Evolutionary conservation across 2,113 vertebrate genomes (phyloP).

Genomic region (Tachuris rubrigastra): DNA sequence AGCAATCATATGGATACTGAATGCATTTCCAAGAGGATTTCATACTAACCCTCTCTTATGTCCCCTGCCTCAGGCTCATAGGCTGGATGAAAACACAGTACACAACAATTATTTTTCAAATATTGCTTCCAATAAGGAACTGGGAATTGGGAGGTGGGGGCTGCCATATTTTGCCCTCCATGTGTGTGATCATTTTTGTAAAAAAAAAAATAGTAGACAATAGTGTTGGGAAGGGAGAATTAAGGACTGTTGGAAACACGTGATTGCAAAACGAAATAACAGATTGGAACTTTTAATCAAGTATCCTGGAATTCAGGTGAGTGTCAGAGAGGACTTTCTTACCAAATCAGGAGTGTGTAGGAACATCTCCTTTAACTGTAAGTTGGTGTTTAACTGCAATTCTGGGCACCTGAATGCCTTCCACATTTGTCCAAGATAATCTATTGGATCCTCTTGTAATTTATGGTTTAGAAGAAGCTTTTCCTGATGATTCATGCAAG

Average conservation of each 20-base stretch:
- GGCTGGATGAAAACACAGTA: constrained; percentile 50
- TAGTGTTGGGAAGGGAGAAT: constrained; percentile 1
- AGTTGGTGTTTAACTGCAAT: neutral
- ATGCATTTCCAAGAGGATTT: constrained; percentile 50
- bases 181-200: neutral
- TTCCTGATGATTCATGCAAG: neutral
- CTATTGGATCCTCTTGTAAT: neutral
- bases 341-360: neutral
- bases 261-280: constrained; percentile 18
- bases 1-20: constrained; percentile 10
- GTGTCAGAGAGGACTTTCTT: constrained; percentile 22
- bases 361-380: neutral
- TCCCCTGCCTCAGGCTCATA: constrained; percentile 58
- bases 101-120: constrained; percentile 28
- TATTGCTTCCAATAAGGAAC: constrained; percentile 21
- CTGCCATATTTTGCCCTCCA: neutral
- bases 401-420: constrained; percentile 11
- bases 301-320: constrained; percentile 50
- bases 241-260: constrained; percentile 10
- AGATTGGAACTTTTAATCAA: constrained; percentile 24
- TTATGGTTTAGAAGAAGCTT: constrained; percentile 4
- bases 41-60: constrained; percentile 59
- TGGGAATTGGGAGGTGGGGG: constrained; percentile 29
- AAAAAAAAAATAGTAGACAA: neutral
- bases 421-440: neutral